Base-by-base conservation (phyloP, 2,797 vertebrate genomes). In the Pangasius krempfi region DNA sequence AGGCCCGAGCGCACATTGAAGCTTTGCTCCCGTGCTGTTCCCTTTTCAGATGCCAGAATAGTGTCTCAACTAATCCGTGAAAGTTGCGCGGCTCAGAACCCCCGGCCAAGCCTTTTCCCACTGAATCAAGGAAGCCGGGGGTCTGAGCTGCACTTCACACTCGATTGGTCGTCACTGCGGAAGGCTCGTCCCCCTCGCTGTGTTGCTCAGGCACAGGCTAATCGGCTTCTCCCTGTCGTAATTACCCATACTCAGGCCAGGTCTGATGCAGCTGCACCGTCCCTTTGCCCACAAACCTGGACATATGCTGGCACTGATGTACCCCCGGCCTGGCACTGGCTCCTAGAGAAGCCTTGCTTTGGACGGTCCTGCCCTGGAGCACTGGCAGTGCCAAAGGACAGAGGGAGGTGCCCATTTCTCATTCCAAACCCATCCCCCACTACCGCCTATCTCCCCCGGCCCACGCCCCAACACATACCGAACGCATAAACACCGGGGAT, bases 41-140 rank as follows among this genome's bases (percentile, higher is more conserved):
- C 94, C 95, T 96, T 99, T 99, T 98, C 97, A 98, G 91, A 9
- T 94, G 96, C 95, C 96, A 98, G 97, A 98, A 99, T 98, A 97
- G 97, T 97, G 97, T 97, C 97, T 98, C 97, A 97, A 97, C 98
- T 98, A 99, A 99, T 99, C 98, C 97, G 97, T 98, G 97, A 98
- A 98, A 98, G 97, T 98, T 99, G 97, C 96, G 95, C 97, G 96
- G 97, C 97, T 97, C 97, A 97, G 97, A 99, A 98, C 97, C 96
- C 95, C 96, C 95, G 96, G 98, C 97, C 97, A 98, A 97, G 96
- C 97, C 95, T 96, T 97, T 98, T 98, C 96, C 97, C 97, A 98
- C 98, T 98, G 97, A 99, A 97, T 97, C 97, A 93, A 95, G 96
- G 96, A 96, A 96, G 96, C 97, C 97, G 96, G 97, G 97, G 97